Conservation (phyloP, 2,797 vertebrate species). For the Eulemur albifrons region DNA sequence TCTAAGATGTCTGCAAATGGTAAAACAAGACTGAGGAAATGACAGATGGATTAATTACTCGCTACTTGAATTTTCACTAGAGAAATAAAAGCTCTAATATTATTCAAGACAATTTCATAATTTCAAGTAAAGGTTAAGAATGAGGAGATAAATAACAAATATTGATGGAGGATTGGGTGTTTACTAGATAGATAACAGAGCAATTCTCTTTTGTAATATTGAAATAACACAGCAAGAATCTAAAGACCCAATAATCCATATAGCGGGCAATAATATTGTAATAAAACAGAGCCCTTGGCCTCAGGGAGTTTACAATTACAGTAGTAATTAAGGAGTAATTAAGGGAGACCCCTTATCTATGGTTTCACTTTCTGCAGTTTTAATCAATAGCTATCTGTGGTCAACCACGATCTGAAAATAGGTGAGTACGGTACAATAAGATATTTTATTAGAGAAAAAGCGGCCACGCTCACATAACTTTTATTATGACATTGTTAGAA, state of each 20-base stretch:
- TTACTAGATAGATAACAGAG: neutral
- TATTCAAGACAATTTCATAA: neutral
- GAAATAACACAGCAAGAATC: neutral
- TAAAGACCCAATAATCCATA: neutral
- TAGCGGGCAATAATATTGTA: neutral
- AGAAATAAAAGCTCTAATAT: neutral
- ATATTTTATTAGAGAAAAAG: neutral
- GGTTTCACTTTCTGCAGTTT: neutral
- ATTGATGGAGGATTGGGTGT: neutral
- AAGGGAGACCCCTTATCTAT: neutral
- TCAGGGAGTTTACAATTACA: neutral
- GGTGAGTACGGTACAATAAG: neutral
- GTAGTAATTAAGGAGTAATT: neutral
- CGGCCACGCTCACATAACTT: neutral
- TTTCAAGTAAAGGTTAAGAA: neutral
- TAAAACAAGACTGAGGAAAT: neutral
- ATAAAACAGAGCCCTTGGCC: neutral
- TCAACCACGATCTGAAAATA: neutral
- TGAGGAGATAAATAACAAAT: neutral
- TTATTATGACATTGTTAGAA: neutral
- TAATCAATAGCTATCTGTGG: neutral
- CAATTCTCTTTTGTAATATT: neutral
- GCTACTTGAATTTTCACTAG: neutral
- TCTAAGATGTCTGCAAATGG: neutral
- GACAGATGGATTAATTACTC: neutral